Evolutionary conservation across 2,113 vertebrate species (phyloP).

Genomic region (Thamnaconus septentrionalis): DNA sequence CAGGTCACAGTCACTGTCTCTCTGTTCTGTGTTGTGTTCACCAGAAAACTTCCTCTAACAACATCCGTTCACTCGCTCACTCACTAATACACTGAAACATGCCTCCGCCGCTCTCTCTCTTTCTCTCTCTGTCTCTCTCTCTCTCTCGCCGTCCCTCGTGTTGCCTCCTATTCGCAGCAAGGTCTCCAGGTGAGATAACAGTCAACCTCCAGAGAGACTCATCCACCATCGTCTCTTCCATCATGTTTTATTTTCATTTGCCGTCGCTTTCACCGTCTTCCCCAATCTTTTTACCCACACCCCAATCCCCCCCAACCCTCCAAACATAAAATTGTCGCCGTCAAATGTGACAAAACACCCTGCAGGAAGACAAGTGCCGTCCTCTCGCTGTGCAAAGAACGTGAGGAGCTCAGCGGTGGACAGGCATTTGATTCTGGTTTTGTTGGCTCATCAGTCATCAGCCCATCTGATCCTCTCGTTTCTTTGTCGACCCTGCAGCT

Average conservation of each 20-base stretch:
- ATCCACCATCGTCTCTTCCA: background rate
- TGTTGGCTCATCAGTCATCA: background rate
- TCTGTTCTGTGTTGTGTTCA: background rate
- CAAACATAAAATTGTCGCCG: background rate
- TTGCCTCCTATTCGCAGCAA: slow-evolving; percentile 58
- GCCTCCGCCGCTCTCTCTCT: slow-evolving; percentile 1
- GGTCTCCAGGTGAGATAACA: slow-evolving; percentile 72
- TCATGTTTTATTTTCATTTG: background rate
- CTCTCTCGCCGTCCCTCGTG: background rate
- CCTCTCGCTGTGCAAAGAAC: slow-evolving; percentile 20
- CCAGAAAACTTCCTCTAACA: too few relatives aligned
- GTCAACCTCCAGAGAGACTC: slow-evolving; percentile 47
- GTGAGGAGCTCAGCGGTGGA: slow-evolving; percentile 17
- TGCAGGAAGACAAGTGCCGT: slow-evolving; percentile 56
- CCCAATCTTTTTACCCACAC: slow-evolving; percentile 6
- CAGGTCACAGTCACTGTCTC: slow-evolving; percentile 47
- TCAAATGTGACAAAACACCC: slow-evolving; percentile 5
- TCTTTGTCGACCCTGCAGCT: slow-evolving; percentile 18
- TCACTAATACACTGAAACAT: slow-evolving; percentile 6
- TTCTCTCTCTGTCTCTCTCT: background rate
- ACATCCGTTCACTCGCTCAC: slow-evolving; percentile 17
- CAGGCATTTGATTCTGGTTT: slow-evolving; percentile 55
- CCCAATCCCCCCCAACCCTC: too few relatives aligned
- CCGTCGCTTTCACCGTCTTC: slow-evolving; percentile 9
- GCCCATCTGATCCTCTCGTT: slow-evolving; percentile 15